Evolutionary conservation across 1,140 invertebrate species (phyloP).

Genomic region (Dendrolimus punctatus): DNA sequence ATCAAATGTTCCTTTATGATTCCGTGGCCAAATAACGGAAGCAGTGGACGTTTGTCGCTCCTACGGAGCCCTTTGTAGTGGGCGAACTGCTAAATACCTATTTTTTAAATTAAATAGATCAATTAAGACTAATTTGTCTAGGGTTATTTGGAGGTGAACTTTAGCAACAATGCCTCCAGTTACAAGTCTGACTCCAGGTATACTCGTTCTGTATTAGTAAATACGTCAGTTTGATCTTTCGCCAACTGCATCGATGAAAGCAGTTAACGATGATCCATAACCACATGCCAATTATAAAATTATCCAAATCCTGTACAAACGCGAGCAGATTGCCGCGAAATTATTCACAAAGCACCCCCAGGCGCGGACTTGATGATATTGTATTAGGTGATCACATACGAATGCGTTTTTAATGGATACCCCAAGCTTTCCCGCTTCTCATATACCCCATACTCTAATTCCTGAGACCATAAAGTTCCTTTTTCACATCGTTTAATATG

Average conservation of each 20-base stretch:
- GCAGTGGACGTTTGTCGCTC: no score
- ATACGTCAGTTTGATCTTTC: background rate
- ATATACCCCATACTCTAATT: conserved; percentile 24
- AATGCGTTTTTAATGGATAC: conserved; percentile 72
- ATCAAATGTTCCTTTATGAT: no score
- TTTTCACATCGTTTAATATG: conserved; percentile 24
- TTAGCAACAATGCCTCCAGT: no score
- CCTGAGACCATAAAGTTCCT: conserved; percentile 29
- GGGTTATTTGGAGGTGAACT: no score
- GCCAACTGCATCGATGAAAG: background rate
- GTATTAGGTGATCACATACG: conserved; percentile 73
- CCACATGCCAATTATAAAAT: conserved; percentile 26
- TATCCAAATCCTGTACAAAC: conserved; percentile 52
- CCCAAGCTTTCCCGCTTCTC: conserved; percentile 23
- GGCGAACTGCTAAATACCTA: no score
- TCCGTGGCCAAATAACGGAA: no score
- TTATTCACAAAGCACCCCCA: conserved; percentile 65
- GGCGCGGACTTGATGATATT: conserved; percentile 68
- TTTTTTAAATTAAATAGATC: no score
- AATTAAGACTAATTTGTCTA: no score
- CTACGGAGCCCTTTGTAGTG: no score
- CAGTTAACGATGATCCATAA: background rate
- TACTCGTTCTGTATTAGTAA: no score
- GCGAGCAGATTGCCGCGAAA: conserved; percentile 66
- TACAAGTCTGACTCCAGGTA: no score